Conservation (phyloP, 2,888 invertebrate species). For the Stenoptilia bipunctidactyla region DNA sequence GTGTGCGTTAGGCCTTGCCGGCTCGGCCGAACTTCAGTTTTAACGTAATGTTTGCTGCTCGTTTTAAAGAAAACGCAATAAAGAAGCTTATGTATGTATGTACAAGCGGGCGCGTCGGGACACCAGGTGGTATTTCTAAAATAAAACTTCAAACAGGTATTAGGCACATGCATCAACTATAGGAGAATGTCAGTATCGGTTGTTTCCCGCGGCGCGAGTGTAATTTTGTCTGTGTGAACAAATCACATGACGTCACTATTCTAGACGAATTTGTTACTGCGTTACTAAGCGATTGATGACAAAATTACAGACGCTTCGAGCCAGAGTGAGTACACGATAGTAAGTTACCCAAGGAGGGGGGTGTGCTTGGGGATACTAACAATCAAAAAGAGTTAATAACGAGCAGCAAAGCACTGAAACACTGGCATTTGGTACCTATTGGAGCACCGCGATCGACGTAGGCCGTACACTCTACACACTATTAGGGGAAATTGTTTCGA, state of each 20-base stretch:
- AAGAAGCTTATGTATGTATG: conserved; percentile 11
- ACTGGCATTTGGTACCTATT: conserved; percentile 57
- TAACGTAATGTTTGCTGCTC: conserved; percentile 42
- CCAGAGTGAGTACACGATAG: conserved; percentile 3
- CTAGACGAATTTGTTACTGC: not conserved
- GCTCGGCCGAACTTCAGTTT: conserved; percentile 9
- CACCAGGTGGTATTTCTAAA: conserved; percentile 59
- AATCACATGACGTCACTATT: not conserved
- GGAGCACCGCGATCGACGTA: conserved; percentile 31
- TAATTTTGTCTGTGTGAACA: conserved; percentile 20
- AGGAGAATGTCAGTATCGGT: conserved; percentile 22
- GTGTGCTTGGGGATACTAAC: conserved; percentile 35
- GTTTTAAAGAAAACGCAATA: conserved; percentile 18
- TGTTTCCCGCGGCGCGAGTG: conserved; percentile 26
- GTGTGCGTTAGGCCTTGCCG: not conserved
- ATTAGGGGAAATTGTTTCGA: conserved; percentile 44
- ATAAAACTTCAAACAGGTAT: conserved; percentile 44
- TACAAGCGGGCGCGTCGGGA: conserved; percentile 19
- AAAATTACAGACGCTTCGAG: conserved; percentile 29
- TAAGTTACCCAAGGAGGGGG: conserved; percentile 19
- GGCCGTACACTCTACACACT: conserved; percentile 45
- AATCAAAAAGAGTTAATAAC: conserved; percentile 42
- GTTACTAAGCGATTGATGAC: conserved; percentile 10
- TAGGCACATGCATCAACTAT: conserved; percentile 52
- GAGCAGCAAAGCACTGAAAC: conserved; percentile 69